Base-by-base conservation (phyloP, 2,113 vertebrate species). In the Sigmodon hispidus region DNA sequence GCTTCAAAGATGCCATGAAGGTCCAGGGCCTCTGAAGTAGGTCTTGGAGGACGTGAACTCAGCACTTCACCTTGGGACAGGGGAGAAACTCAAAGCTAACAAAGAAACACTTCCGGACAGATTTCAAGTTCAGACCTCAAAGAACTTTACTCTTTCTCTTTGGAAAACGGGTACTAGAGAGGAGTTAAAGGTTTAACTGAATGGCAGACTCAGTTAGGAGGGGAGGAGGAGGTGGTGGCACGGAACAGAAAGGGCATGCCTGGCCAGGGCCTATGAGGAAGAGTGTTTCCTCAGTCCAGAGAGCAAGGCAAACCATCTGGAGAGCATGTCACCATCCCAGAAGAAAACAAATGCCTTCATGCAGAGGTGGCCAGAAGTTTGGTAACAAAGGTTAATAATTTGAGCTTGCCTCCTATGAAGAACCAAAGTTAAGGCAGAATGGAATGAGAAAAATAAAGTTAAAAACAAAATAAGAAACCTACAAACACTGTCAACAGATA, bases 1-100 rank as follows among this genome's bases (percentile, higher is more conserved):
- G 98, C 96, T 96, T 95, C 31, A 43, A 93, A 97, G 97, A 96
- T 96, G 94, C 77, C 2, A 50, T 67, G 95, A 93, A 95, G 97
- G 96, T 84, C 97, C 86, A 65, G 96, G 90, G 87, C 96, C 96
- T 96, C 93, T 95, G 72, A 75, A 84, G 97, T 88, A 92, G 97
- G 97, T 52, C 34, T 2, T 72, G 89, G 5, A 0, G 40, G 13
- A 87, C 73, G 73, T 48, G 87, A 91, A 97, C 95, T 97, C 95
- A 91, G 94, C 93, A 98, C 90, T 97, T 96, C 76, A 55, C 95
- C 95, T 79, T 65, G 97, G 96, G 90, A 65, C 7, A 0, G 50
- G 85, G 7, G 45, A 94, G 72, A 85, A 97, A 95, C 81, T 26
- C 36, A 52, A 57, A 96, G 89, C 34, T 24, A n/a, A 55, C 29